phyloP scores from a whole-genome alignment of 2,888 invertebrate species.

The Cryptus viduatorius region DNA sequence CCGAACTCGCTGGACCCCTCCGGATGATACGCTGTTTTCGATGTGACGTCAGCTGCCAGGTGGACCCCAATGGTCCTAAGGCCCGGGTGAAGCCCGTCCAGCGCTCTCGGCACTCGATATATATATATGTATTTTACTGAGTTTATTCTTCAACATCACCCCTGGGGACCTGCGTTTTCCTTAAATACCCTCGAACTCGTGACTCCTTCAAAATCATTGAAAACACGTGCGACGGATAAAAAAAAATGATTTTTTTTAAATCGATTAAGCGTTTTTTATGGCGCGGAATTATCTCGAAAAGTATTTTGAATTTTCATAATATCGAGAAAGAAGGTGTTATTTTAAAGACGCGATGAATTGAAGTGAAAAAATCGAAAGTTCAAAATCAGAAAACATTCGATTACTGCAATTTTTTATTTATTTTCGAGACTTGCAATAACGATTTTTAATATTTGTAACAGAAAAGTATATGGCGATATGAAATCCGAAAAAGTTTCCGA shows the following conservation, averaged over 20 bases:
- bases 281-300: not conserved
- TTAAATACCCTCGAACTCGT: not conserved
- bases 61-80: slow-evolving; percentile 42
- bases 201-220: not conserved
- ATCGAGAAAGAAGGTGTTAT: too few relatives aligned
- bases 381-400: too few relatives aligned
- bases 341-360: too few relatives aligned
- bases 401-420: too few relatives aligned
- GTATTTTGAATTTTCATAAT: too few relatives aligned
- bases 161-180: not conserved
- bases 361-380: too few relatives aligned
- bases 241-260: not conserved
- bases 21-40: slow-evolving; percentile 53
- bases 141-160: not conserved
- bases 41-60: slow-evolving; percentile 58
- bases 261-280: not conserved
- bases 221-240: not conserved
- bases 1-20: slow-evolving; percentile 36
- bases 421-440: too few relatives aligned
- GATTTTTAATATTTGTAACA: too few relatives aligned
- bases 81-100: slow-evolving; percentile 1
- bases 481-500: too few relatives aligned
- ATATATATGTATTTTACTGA: not conserved
- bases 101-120: slow-evolving; percentile 1
- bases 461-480: too few relatives aligned